Evolutionary conservation across 2,797 vertebrate species (phyloP).

Genomic region (Lagocephalus sceleratus): DNA sequence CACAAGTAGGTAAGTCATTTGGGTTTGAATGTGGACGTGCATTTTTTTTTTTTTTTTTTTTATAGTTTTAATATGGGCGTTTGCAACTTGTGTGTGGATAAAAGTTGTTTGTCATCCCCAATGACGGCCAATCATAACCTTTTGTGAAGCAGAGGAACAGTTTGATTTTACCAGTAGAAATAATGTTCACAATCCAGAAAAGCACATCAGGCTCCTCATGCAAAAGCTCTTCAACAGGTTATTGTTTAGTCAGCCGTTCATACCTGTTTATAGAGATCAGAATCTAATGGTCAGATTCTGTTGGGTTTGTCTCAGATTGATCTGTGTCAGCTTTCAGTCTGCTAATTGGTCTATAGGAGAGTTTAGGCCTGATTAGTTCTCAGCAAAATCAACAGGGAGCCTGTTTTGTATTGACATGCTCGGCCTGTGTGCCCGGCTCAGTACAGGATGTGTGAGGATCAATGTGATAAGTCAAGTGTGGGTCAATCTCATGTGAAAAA

Average conservation of each 20-base stretch:
- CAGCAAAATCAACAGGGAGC: slow-evolving; percentile 33
- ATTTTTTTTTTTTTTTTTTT: slow-evolving; percentile 28
- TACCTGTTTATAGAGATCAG: slow-evolving; percentile 5
- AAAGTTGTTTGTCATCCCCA: not conserved
- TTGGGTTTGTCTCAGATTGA: slow-evolving; percentile 16
- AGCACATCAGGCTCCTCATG: too few relatives aligned
- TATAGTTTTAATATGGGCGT: slow-evolving; percentile 26
- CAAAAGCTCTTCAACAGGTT: too few relatives aligned
- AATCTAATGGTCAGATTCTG: not conserved
- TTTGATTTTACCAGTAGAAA: not conserved
- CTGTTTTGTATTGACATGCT: slow-evolving; percentile 32
- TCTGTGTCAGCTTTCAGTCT: slow-evolving; percentile 22
- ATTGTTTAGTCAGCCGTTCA: too few relatives aligned
- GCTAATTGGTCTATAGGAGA: slow-evolving; percentile 36
- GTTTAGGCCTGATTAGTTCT: slow-evolving; percentile 38
- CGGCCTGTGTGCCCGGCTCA: slow-evolving; percentile 33
- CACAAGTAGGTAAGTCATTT: slow-evolving; percentile 56
- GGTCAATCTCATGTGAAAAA: slow-evolving; percentile 46
- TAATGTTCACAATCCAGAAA: not conserved
- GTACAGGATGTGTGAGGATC: slow-evolving; percentile 31
- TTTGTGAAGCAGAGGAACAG: not conserved
- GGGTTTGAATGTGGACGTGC: slow-evolving; percentile 36
- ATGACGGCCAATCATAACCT: not conserved
- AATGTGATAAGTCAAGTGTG: slow-evolving; percentile 53
- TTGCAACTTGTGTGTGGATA: not conserved